A percentile compares a stretch with the other conserved stretches of the same genome.
phyloP scores from a whole-genome alignment of 2,797 vertebrate species.

The Glossophaga mutica region DNA sequence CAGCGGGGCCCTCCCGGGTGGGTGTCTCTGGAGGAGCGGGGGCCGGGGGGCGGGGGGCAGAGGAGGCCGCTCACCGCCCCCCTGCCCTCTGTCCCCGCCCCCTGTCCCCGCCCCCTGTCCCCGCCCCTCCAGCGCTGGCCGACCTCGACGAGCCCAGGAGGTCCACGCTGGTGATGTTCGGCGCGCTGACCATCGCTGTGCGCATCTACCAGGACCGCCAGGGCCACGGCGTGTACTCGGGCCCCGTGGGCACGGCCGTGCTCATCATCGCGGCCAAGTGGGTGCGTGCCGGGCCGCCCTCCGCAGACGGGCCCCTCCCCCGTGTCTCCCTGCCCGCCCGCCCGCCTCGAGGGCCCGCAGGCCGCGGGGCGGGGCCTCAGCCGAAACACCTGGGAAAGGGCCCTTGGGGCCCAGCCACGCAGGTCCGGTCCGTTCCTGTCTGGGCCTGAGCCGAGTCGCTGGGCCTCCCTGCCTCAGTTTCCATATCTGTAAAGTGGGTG shows the following conservation, averaged over 20 bases:
- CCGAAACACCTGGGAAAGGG: fast-evolving
- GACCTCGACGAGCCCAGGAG: slow-evolving; percentile 97
- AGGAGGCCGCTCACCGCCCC: fast-evolving
- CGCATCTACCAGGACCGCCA: slow-evolving; percentile 94
- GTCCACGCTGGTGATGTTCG: slow-evolving; percentile 93
- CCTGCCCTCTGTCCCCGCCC: not conserved
- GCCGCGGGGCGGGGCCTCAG: not conserved
- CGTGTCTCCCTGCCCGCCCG: not conserved
- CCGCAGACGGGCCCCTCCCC: fast-evolving
- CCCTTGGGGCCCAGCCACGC: fast-evolving
- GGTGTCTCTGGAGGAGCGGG: fast-evolving
- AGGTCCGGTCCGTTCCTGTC: fast-evolving
- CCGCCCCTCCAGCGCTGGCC: slow-evolving; percentile 86
- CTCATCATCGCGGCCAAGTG: slow-evolving; percentile 94
- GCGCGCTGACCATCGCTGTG: slow-evolving; percentile 91
- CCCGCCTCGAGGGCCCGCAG: fast-evolving
- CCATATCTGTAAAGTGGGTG: not conserved
- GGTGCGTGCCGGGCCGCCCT: slow-evolving; percentile 79
- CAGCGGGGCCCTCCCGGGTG: fast-evolving
- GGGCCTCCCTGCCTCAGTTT: not conserved
- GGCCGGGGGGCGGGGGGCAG: not conserved
- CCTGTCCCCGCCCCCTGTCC: fast-evolving
- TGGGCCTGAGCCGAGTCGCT: not conserved
- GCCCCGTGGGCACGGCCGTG: slow-evolving; percentile 93
- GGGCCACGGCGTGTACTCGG: slow-evolving; percentile 96